A percentile compares a stretch with the other conserved stretches of the same genome.
Evolutionary conservation across 2,797 vertebrate genomes (phyloP).

Genomic region (Hemitrygon akajei): DNA sequence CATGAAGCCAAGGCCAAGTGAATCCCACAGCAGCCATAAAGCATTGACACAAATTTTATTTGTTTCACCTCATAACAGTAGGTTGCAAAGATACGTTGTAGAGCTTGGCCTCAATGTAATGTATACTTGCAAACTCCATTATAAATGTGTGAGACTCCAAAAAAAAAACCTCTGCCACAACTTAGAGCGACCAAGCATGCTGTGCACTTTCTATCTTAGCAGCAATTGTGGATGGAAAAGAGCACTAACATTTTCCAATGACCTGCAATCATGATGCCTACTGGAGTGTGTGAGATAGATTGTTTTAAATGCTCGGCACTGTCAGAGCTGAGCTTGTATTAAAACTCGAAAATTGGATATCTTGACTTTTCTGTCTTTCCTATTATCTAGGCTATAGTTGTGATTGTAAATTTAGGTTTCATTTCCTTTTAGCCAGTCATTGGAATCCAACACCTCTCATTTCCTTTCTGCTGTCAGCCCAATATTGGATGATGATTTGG

Average conservation of each 20-base stretch:
- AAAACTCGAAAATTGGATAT: not conserved
- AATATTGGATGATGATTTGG: not conserved
- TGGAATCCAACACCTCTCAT: not conserved
- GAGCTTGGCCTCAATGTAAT: not conserved
- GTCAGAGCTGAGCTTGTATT: not conserved
- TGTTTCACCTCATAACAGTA: not conserved
- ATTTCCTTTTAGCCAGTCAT: not conserved
- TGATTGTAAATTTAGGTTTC: conserved; percentile 9
- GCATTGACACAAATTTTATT: not conserved
- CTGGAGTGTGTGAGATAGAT: not conserved
- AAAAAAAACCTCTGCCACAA: not conserved
- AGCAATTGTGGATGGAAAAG: not conserved
- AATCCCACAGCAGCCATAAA: not conserved
- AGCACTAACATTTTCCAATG: not conserved
- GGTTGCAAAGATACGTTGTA: not conserved
- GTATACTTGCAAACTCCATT: not conserved
- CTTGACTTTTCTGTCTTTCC: not conserved
- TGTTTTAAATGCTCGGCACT: not conserved
- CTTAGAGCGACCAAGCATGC: not conserved
- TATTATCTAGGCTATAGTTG: not conserved
- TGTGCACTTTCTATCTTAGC: not conserved
- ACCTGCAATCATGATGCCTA: not conserved
- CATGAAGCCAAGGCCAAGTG: not conserved
- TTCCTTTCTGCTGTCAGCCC: not conserved
- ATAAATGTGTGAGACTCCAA: not conserved